Conservation (phyloP, 30 jellyfish, hydroid and myxozoan genomes). For the Clytia hemisphaerica region DNA sequence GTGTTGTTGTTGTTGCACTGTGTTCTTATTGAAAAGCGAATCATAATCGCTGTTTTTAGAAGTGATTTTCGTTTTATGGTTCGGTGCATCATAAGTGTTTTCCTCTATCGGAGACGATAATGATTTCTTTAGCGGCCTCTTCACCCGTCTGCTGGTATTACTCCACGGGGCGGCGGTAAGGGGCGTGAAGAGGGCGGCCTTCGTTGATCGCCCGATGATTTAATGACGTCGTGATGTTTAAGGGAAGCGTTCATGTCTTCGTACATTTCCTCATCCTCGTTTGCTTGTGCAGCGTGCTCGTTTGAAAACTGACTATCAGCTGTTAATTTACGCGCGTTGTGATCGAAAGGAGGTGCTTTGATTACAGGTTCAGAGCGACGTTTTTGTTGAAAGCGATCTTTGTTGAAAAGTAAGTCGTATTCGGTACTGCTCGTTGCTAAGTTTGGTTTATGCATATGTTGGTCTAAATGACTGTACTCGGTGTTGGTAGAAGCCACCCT, state of each 20-base stretch:
- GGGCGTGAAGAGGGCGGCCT: too few species aligned
- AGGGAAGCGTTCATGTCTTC: not conserved
- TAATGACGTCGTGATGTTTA: too few species aligned
- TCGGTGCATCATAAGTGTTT: slow-evolving; percentile 9
- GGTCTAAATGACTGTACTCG: slow-evolving; percentile 17
- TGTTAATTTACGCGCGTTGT: not conserved
- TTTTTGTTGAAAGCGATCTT: not conserved
- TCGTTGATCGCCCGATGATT: too few species aligned
- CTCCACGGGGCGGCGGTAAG: too few species aligned
- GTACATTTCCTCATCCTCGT: not conserved
- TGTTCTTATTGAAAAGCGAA: too few species aligned
- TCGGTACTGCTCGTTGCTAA: not conserved
- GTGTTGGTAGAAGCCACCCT: not conserved
- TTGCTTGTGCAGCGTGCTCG: not conserved
- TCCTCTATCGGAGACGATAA: slow-evolving; percentile 3
- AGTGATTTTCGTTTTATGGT: not conserved
- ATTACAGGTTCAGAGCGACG: slow-evolving; percentile 2
- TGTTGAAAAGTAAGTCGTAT: not conserved
- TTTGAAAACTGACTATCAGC: not conserved
- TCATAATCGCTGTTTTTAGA: not conserved
- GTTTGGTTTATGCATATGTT: not conserved
- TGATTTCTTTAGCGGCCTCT: not conserved
- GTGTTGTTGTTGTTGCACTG: slow-evolving; percentile 5
- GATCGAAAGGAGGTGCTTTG: not conserved
- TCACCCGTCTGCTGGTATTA: too few species aligned